Base-by-base conservation (phyloP, 2,797 vertebrate genomes). In the Acrossocheilus wenchowensis region DNA sequence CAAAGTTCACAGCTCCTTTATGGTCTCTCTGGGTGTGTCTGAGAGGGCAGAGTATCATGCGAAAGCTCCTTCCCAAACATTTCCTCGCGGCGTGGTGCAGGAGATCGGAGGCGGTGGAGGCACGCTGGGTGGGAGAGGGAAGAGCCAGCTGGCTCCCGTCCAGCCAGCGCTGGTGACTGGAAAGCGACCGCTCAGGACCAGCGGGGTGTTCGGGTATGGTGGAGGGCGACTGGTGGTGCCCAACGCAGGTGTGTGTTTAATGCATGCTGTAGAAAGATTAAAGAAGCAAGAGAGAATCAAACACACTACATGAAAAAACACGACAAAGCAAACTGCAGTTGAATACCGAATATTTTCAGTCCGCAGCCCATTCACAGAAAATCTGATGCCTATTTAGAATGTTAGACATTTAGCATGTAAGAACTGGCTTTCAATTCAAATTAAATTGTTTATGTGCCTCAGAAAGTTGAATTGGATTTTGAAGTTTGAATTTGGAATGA, bases 221-320 rank as follows among this genome's bases (percentile, higher is more conserved):
- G 98, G 98, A 77, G 98, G 98, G 5, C 94, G 96, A 74, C 90
- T 99, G 87, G 96, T 97, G 89, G 94, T 98, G 57, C 97, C 97
- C 0, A 97, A 97, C 92, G 97, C 98, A 95, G 98, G 98, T 87
- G 54, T 78, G 15, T 43, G 15, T 62, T 54, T 68, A 57, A 19
- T 82, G 36, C 26, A 21, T 71, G 36, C 39, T 21, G 6, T 74
- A 74, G 23, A 50, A 43, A 69, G 48, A 71, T 39, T 10, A 39
- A 48, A n/a, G 8, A 30, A 54, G 2, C 17, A 15, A 54, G 48
- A 52, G 30, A 41, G 9, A 81, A 30, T 11, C 60, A 48, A 66
- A 23, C 60, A 79, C 39, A 7, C 39, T 6, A 41, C 39, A 41
- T 41, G 39, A 41, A 41, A 41, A 36, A 36, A 36, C 34, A 36